Evolutionary conservation across 2,888 invertebrate species (phyloP), one percentile per base, ranked within the genome.

Genomic region (Urechis unicinctus): DNA sequence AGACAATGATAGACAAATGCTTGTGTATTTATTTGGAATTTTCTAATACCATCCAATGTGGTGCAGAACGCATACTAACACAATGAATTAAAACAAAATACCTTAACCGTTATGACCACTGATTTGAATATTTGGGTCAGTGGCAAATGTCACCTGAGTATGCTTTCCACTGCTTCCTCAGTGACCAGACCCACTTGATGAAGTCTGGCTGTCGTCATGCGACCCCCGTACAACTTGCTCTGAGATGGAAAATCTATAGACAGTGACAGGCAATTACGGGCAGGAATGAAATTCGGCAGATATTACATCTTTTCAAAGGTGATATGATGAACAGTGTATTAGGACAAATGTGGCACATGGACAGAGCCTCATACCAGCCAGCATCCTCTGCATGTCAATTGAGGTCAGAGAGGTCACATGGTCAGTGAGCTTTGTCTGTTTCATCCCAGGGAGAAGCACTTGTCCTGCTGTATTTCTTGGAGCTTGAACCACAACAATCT

Each of bases 181-280:
- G 74, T 75, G 45, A 74, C 67, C 30, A 67, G 67, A 6, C 69
- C 68, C 22, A 75, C 73, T 54, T 71, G 67, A 42, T 64, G 55
- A 44, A 74, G 57, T 50, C 73, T 51, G 17, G 66, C 66, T 6
- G 66, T 68, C 9, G 73, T 74, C 75, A 75, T 75, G 17, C 74
- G 63, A n/a, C 75, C 75, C 21, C 74, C 74, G 29, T 64, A 64
- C 52, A 64, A 42, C 5, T 44, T 41, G 5, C 24, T 25, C 49
- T 42, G 29, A 50, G 59, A 58, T 3, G 58, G 61, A 42, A 53
- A 53, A 13, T 42, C 58, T 58, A n/a, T n/a, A n/a, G 48, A 24
- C 36, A 36, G 36, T 9, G 9, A 36, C 9, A 36, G 36, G 17
- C 9, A 17, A 13, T 36, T 17, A 36, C 36, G 17, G 5, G 26